phyloP scores from a whole-genome alignment of 2,797 vertebrate genomes.

The Gambelia wislizenii region DNA sequence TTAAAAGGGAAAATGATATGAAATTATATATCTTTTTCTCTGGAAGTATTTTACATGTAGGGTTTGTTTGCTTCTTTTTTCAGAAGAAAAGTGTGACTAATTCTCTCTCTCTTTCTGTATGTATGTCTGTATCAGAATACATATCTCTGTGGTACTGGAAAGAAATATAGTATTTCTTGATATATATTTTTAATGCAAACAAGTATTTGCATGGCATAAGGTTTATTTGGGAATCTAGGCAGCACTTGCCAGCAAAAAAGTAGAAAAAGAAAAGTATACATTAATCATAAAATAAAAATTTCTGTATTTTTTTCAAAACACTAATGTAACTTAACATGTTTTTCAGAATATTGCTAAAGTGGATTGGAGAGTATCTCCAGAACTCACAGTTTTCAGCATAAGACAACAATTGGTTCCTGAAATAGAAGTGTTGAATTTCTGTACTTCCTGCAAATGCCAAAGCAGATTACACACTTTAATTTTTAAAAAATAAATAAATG shows the following conservation, averaged over 20 bases:
- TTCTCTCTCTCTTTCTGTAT: constrained; percentile 22
- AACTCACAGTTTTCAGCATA: constrained; percentile 76
- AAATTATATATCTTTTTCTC: constrained; percentile 73
- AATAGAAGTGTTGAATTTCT: constrained; percentile 73
- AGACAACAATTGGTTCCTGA: constrained; percentile 68
- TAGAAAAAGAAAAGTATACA: constrained; percentile 71
- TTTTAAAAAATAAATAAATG: constrained; percentile 28
- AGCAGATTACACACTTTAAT: constrained; percentile 9
- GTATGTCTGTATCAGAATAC: constrained; percentile 80
- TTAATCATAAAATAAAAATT: constrained; percentile 76
- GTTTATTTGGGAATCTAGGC: constrained; percentile 78
- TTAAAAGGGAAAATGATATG: constrained; percentile 62
- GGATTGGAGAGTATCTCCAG: constrained; percentile 65
- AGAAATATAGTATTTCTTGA: constrained; percentile 75
- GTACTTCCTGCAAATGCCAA: constrained; percentile 37
- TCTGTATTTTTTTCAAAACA: constrained; percentile 57
- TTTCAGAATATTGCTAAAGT: constrained; percentile 69
- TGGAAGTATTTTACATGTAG: constrained; percentile 77
- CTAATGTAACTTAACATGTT: constrained; percentile 77
- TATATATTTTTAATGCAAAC: constrained; percentile 78
- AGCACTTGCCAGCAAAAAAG: constrained; percentile 74
- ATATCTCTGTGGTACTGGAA: constrained; percentile 65
- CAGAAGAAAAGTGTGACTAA: constrained; percentile 76
- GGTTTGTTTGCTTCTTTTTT: constrained; percentile 25
- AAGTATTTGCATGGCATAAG: constrained; percentile 57